These are phyloP conservation scores for Lysandra bellargus DNA, from an alignment of 2,888 invertebrate species.

Conservation along the genomic window DNA sequence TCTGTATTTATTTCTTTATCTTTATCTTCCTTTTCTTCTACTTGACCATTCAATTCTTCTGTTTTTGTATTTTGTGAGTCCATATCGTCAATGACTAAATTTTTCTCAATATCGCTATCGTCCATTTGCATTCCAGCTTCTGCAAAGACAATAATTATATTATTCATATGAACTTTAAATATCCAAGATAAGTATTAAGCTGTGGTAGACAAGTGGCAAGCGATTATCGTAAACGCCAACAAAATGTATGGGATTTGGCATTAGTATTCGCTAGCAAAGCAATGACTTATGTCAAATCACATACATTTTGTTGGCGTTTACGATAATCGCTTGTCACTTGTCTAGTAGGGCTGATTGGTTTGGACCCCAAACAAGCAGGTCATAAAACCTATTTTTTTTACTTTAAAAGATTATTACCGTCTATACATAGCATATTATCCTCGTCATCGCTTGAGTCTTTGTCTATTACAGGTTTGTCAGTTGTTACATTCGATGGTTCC, in stretches of 20 bases:
- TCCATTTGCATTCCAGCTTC: background rate
- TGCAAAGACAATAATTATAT: background rate
- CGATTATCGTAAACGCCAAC: too few species aligned
- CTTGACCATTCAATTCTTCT: background rate
- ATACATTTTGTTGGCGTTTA: too few species aligned
- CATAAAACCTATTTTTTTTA: too few species aligned
- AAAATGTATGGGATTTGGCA: too few species aligned
- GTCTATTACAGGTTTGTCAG: background rate
- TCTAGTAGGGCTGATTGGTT: too few species aligned
- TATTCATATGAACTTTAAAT: too few species aligned
- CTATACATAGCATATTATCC: constrained; percentile 49
- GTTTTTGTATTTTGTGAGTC: background rate
- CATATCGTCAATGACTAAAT: background rate
- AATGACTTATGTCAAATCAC: too few species aligned
- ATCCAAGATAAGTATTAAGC: too few species aligned
- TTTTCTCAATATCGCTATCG: background rate
- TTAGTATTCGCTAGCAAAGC: too few species aligned
- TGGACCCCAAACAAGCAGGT: too few species aligned
- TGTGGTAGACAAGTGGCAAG: too few species aligned
- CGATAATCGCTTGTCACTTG: too few species aligned
- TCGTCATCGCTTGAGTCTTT: constrained; percentile 46
- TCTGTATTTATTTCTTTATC: background rate
- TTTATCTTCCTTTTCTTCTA: background rate
- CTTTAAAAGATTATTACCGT: constrained; percentile 40
- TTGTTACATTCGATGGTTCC: background rate